A percentile compares a stretch with the other conserved stretches of the same genome.
These are phyloP conservation scores for Agonopterix heracliana DNA, from an alignment of 2,888 invertebrate genomes.

Conservation along the genomic window DNA sequence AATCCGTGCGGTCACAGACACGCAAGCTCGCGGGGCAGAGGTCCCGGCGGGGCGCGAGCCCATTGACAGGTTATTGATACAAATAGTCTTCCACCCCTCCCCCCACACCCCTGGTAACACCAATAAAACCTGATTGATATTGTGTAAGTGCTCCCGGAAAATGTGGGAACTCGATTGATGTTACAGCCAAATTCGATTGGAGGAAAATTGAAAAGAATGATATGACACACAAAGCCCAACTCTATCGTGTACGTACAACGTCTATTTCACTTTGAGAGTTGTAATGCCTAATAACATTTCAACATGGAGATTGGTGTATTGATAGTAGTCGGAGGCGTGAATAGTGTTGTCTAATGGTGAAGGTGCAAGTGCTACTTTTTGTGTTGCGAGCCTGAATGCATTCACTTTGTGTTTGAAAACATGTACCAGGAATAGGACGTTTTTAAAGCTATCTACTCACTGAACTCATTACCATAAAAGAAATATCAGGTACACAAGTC, in stretches of 20 bases:
- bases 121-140: slow-evolving; percentile 77
- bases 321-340: slow-evolving; percentile 67
- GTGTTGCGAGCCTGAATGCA: slow-evolving; percentile 10
- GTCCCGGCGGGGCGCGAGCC: slow-evolving; percentile 62
- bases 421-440: too few relatives aligned
- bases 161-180: slow-evolving; percentile 77
- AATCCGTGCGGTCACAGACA: slow-evolving; percentile 61
- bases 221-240: slow-evolving; percentile 30
- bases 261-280: slow-evolving; percentile 22
- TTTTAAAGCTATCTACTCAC: too few relatives aligned
- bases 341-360: slow-evolving; percentile 59
- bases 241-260: slow-evolving; percentile 29
- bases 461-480: too few relatives aligned
- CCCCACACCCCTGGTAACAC: slow-evolving; percentile 61
- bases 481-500: too few relatives aligned
- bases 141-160: slow-evolving; percentile 75
- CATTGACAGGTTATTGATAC: slow-evolving; percentile 78
- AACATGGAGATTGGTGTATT: slow-evolving; percentile 38
- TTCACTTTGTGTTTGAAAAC: slow-evolving; percentile 10
- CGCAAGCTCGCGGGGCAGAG: slow-evolving; percentile 55
- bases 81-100: slow-evolving; percentile 63
- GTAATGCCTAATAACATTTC: slow-evolving; percentile 30
- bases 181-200: slow-evolving; percentile 73
- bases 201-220: slow-evolving; percentile 72
- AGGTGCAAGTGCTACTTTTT: slow-evolving; percentile 37